phyloP scores from a whole-genome alignment of 2,797 vertebrate species.

The Falco cherrug region DNA sequence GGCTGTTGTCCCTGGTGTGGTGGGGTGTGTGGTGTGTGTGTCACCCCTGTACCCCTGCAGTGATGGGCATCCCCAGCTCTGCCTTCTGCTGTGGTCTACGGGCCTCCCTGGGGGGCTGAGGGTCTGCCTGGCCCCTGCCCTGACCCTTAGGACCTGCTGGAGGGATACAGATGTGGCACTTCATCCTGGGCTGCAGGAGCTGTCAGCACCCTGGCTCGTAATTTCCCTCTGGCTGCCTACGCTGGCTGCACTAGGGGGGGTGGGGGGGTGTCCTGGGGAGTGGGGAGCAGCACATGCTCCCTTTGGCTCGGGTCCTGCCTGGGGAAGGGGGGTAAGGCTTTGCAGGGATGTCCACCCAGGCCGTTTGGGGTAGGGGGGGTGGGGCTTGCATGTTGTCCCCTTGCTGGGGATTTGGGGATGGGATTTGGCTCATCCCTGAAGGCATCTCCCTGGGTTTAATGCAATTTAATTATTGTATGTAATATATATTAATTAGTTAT shows the following conservation, averaged over 20 bases:
- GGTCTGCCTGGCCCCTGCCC: neutral
- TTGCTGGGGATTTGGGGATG: neutral
- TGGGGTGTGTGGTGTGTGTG: neutral
- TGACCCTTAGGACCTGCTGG: neutral
- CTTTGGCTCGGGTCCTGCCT: neutral
- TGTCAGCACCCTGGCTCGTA: neutral
- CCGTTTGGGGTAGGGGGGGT: neutral
- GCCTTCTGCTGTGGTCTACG: neutral
- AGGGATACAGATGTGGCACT: neutral
- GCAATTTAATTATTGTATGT: neutral
- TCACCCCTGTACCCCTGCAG: rapidly evolving
- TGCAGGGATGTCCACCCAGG: neutral
- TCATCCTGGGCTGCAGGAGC: neutral
- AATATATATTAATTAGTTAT: too few relatives aligned
- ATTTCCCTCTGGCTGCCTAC: neutral
- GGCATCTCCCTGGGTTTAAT: neutral
- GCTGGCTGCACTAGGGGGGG: neutral
- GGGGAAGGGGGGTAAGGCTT: neutral
- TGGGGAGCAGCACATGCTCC: too few relatives aligned
- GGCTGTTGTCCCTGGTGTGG: rapidly evolving
- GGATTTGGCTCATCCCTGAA: neutral
- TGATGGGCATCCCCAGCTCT: neutral
- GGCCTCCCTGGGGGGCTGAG: neutral
- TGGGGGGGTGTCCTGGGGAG: neutral
- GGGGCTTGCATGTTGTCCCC: neutral